phyloP scores from a whole-genome alignment of 1,140 invertebrate genomes.

The Phthorimaea operculella region DNA sequence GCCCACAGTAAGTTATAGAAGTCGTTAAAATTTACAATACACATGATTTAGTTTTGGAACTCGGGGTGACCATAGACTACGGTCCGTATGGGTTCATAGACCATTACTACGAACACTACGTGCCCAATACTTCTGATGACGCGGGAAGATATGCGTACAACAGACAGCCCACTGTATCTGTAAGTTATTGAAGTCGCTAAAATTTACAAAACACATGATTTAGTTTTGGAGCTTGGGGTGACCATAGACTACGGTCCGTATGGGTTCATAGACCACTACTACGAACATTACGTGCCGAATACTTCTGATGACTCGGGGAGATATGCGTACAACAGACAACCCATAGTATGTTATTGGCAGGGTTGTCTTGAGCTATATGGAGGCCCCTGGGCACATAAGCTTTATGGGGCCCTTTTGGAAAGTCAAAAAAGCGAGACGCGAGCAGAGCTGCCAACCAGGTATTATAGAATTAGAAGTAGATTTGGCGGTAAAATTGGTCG shows the following conservation, averaged over 20 bases:
- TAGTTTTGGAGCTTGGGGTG: too few relatives aligned
- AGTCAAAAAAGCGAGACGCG: too few relatives aligned
- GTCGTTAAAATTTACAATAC: too few relatives aligned
- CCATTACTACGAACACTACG: conserved; percentile 69
- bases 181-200: too few relatives aligned
- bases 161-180: conserved; percentile 60
- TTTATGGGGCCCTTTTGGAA: too few relatives aligned
- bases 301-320: conserved; percentile 71
- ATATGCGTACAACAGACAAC: conserved; percentile 65
- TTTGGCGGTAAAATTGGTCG: too few relatives aligned
- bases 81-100: conserved; percentile 78
- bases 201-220: too few relatives aligned
- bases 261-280: conserved; percentile 74
- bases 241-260: conserved; percentile 80
- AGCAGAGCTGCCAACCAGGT: too few relatives aligned
- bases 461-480: too few relatives aligned
- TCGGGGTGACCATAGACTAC: conserved; percentile 76
- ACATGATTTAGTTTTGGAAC: too few relatives aligned
- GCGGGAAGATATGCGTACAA: conserved; percentile 67
- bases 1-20: conserved; percentile 55
- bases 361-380: too few relatives aligned
- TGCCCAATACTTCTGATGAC: conserved; percentile 74
- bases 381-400: too few relatives aligned
- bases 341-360: conserved; percentile 52
- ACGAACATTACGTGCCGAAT: conserved; percentile 71